phyloP scores from a whole-genome alignment of 2,888 invertebrate species.

The Cacoxenus indagator region DNA sequence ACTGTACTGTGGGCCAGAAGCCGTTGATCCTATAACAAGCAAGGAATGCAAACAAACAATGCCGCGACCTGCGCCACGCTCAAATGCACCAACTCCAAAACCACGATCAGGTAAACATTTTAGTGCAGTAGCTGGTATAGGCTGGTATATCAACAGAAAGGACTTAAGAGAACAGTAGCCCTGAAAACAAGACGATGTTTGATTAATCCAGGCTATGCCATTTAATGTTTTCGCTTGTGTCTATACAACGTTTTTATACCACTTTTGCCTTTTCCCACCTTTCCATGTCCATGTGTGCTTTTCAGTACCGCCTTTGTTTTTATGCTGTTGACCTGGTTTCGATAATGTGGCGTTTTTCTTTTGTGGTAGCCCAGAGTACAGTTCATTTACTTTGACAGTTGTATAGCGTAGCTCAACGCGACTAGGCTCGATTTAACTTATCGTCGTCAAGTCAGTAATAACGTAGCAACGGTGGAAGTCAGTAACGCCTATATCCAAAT shows the following conservation, averaged over 20 bases:
- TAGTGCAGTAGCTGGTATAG: not conserved
- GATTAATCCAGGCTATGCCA: no score
- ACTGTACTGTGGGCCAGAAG: slow-evolving; percentile 54
- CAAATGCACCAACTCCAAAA: slow-evolving; percentile 68
- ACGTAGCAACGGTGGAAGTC: not conserved
- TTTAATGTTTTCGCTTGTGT: no score
- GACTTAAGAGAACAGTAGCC: no score
- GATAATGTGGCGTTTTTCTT: slow-evolving; percentile 1
- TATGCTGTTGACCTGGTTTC: slow-evolving; percentile 17
- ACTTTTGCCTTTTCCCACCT: not conserved
- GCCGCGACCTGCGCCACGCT: slow-evolving; percentile 68
- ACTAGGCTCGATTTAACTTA: not conserved
- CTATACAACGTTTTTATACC: no score
- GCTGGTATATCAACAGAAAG: no score
- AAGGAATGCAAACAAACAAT: slow-evolving; percentile 58
- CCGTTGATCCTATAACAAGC: not conserved
- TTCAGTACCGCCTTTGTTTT: not conserved
- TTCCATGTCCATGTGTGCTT: not conserved
- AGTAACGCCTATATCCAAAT: not conserved
- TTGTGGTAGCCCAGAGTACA: not conserved
- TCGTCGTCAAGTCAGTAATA: not conserved
- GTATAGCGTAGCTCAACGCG: not conserved
- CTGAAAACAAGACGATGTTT: not conserved
- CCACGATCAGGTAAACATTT: slow-evolving; percentile 64
- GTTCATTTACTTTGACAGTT: slow-evolving; percentile 6